Percentiles rank a stretch among this genome's conserved stretches.
Conservation (phyloP, 2,113 vertebrate genomes). For the Sander vitreus region DNA sequence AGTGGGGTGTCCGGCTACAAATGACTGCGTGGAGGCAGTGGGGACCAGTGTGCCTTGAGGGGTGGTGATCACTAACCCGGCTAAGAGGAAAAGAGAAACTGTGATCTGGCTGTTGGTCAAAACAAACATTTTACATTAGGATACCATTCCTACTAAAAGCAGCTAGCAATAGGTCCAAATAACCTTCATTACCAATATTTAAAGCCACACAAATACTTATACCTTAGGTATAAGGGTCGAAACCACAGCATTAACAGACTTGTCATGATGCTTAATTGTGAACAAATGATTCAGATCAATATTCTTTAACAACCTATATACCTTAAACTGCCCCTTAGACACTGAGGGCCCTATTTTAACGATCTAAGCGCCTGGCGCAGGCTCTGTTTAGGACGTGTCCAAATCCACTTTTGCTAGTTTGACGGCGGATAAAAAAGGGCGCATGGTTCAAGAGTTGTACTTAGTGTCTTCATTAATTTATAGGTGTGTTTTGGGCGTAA, state of each 20-base stretch:
- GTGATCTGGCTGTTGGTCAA: slow-evolving; percentile 15
- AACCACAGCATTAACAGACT: neutral
- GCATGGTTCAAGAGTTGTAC: too few species aligned
- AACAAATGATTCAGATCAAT: neutral
- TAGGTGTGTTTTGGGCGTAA: too few species aligned
- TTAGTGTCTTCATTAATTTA: too few species aligned
- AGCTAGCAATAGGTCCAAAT: neutral
- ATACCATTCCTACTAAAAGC: neutral
- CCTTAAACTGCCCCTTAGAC: neutral
- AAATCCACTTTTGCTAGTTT: too few species aligned
- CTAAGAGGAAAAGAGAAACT: slow-evolving; percentile 76
- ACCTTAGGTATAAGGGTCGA: neutral
- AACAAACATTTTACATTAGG: slow-evolving; percentile 19
- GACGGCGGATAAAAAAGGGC: too few species aligned
- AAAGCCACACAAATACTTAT: neutral
- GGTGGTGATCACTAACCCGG: slow-evolving; percentile 96
- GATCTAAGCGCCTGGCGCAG: too few species aligned
- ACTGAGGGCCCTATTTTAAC: too few species aligned
- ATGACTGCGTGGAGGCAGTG: slow-evolving; percentile 93
- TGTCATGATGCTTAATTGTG: neutral
- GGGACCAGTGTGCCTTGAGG: slow-evolving; percentile 94
- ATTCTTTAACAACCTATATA: neutral
- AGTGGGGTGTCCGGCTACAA: slow-evolving; percentile 87
- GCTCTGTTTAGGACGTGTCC: too few species aligned
- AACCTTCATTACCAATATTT: neutral